Percentiles rank a stretch among this genome's conserved stretches.
Conservation (phyloP, 2,888 invertebrate species). For the Dicyrtomina minuta region DNA sequence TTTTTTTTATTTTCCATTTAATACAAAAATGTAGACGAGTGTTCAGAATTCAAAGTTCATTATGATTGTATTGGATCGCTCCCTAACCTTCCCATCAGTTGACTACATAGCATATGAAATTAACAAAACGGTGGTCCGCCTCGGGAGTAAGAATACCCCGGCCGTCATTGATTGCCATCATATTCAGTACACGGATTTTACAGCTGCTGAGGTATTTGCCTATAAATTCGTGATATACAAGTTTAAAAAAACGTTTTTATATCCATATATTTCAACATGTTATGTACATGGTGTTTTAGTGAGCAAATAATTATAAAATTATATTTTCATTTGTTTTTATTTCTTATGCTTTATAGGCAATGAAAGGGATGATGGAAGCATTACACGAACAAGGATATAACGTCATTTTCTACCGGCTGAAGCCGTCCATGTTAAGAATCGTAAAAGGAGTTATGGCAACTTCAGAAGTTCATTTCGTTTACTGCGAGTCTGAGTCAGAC, state of each 20-base stretch:
- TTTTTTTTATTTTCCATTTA: too few species aligned
- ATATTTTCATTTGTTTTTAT: background rate
- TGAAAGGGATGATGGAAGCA: constrained; percentile 15
- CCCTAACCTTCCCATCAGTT: constrained; percentile 84
- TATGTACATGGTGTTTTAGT: too few species aligned
- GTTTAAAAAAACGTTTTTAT: too few species aligned
- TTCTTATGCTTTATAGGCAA: constrained; percentile 17
- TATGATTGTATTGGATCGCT: constrained; percentile 75
- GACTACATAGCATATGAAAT: constrained; percentile 82
- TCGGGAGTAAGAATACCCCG: constrained; percentile 66
- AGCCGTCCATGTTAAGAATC: constrained; percentile 40
- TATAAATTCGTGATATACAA: too few species aligned
- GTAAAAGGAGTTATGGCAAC: constrained; percentile 40
- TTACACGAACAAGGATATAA: constrained; percentile 25
- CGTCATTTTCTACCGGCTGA: constrained; percentile 41
- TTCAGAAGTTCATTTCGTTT: constrained; percentile 34
- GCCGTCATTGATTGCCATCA: constrained; percentile 85
- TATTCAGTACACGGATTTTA: constrained; percentile 85
- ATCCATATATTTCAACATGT: too few species aligned
- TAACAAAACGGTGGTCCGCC: constrained; percentile 69
- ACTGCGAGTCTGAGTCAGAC: constrained; percentile 42
- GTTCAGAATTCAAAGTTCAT: constrained; percentile 70
- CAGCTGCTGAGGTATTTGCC: constrained; percentile 80
- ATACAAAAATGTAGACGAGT: constrained; percentile 8
- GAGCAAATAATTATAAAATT: too few species aligned